Evolutionary conservation across 2,113 vertebrate genomes (phyloP), one percentile per base, ranked within the genome.

Genomic region (Chaetorhynchus papuensis): DNA sequence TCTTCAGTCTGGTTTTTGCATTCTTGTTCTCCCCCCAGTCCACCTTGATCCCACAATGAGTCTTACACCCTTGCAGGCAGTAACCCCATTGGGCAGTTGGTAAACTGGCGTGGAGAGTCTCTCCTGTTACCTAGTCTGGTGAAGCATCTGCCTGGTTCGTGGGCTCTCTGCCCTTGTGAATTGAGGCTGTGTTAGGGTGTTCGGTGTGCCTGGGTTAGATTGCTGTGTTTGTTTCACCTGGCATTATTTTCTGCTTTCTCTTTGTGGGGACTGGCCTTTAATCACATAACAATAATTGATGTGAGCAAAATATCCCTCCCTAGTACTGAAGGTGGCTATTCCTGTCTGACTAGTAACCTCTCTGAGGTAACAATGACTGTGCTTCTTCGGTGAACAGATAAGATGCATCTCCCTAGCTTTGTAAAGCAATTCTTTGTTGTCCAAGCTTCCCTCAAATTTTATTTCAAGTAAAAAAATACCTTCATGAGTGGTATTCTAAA

Each of bases 281-380:
- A 63, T 92, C 33, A 37, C 1, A 0, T 66, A 81, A 42, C 27
- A 45, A 1, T 91, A 86, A 75, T 54, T 84, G 24, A 9, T 31
- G 31, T 33, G 47, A 92, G 41, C 44, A 87, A 90, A 87, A 59
- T 81, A 78, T 24, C 35, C 59, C 42, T 92, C 52, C 8, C 12
- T n/a, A 31, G 10, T 81, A 50, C 52, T 93, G 52, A 57, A 83
- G 50, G 66, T 89, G 69, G 28, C 71, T 66, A 21, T 81, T 94
- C 94, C 72, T 75, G 93, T 88, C 64, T 81, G 86, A 90, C 93
- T 11, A 9, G 80, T 90, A 61, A 79, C 42, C 39, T 90, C 1
- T 7, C 27, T 83, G 27, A 60, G 59, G 57, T 81, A 44, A 54
- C 23, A 39, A 7, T 64, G 70, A 53, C 45, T 83, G 52, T 76